Base-by-base conservation (phyloP, 1,140 invertebrate genomes). In the Cecropterus lyciades region DNA sequence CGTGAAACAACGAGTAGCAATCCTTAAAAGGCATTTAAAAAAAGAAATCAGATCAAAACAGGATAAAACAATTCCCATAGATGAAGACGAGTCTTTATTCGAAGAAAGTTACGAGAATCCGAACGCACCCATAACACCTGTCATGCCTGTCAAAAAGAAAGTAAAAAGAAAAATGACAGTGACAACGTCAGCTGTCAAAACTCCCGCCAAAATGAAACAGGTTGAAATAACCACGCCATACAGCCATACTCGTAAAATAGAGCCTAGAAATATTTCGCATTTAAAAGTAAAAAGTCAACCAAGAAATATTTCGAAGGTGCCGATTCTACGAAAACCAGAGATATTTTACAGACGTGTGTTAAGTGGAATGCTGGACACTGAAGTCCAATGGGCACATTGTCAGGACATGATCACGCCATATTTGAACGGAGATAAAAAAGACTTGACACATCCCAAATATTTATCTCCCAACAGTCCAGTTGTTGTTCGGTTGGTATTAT, bases 371-470 rank as follows among this genome's bases (percentile, higher is more conserved):
- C 27, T 73, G 46, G 20, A 74, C 8, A n/a, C 57, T 10, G 48
- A 57, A 13, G 7, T 69, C 0, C 65, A 76, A 62, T 80, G 77
- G 79, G 37, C 69, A 0, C 73, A 80, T 1, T 85, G 82, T 56
- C 79, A 80, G 17, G 77, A 83, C 14, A 59, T 80, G 27, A 77
- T 85, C 11, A 80, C 79, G 6, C 82, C 82, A 3, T 71, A 65
- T 20, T 49, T 83, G 6, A 69, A 45, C 4, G 82, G 82, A 0
- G n/a, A 60, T 1, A 81, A 80, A 8, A 69, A 48, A 13, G 64
- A 76, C 9, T 24, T 72, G 11, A 67, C 20, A 2, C 14, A 51
- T 6, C 42, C 64, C 4, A 79, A 67, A 30, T 53, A 63, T 11
- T 17, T 80, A 0, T 15, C 27, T 0, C 10, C 65, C 0, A 79